Evolutionary conservation across 2,797 vertebrate species (phyloP), one percentile per base, ranked within the genome.

Genomic region (Philypnodon macrostomus): DNA sequence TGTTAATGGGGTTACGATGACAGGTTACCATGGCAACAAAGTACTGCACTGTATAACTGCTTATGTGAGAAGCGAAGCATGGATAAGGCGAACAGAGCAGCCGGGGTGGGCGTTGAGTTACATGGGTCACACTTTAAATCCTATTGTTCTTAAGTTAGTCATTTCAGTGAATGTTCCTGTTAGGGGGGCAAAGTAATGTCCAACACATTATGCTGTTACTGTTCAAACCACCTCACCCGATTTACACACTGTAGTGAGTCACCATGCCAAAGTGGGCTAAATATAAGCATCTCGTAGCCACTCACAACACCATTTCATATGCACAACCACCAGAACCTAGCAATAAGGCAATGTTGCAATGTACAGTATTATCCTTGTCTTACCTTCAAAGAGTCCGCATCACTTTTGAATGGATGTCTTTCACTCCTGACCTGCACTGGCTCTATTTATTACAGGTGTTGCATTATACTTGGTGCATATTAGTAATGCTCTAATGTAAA

Each of bases 21-120:
- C 73, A 50, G 73, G 79, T 85, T 77, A 68, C 84, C 71, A 87
- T 88, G 85, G 85, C 76, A 70, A 86, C 83, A 82, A 70, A 81
- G 70, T 75, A 55, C 41, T 37, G 58, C 45, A 44, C 52, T 44
- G 47, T 31, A 41, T 56, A 58, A 56, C 19, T 47, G 65, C 38
- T 61, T 49, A 51, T 50, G 53, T 30, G 48, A 46, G 16, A 14
- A 52, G 17, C n/a, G 2, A 19, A 17, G 19, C 24, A 48, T 29
- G 40, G 27, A 63, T 21, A 53, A 65, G 32, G 21, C 26, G 55
- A 61, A 41, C 40, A 23, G 51, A 63, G 44, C 42, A 38, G 30
- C 37, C 44, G 15, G 34, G 17, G 58, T 60, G 61, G 42, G 18
- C 33, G 31, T 32, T 39, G 57, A 40, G 47, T 66, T 39, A 38